Conservation (phyloP, 2,113 vertebrate species). For the Coregonus clupeaformis region DNA sequence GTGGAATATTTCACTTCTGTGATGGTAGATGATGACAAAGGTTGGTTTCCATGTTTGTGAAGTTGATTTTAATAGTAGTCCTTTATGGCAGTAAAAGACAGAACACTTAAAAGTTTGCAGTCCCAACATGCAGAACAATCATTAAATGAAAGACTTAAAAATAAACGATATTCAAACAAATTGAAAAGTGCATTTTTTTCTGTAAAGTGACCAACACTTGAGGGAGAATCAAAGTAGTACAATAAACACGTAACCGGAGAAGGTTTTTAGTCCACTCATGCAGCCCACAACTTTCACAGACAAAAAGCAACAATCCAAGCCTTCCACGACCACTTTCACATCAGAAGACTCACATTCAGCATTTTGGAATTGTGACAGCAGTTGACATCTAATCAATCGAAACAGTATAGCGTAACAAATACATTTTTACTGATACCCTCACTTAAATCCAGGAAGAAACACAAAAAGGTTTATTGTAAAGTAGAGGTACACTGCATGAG, state of each 20-base stretch:
- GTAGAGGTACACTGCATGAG: conserved; percentile 44
- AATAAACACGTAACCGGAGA: conserved; percentile 74
- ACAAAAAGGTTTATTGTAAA: conserved; percentile 36
- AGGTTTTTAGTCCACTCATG: conserved; percentile 82
- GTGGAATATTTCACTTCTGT: conserved; percentile 21
- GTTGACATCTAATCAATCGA: conserved; percentile 33
- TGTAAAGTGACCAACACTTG: conserved; percentile 79
- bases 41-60: conserved; percentile 40
- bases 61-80: conserved; percentile 78
- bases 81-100: conserved; percentile 88
- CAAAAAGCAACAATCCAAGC: conserved; percentile 71
- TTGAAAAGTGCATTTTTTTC: conserved; percentile 81
- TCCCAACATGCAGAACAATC: conserved; percentile 98
- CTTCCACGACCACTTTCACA: conserved; percentile 66
- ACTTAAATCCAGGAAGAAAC: conserved; percentile 41
- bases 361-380: conserved; percentile 46
- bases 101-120: conserved; percentile 91
- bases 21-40: conserved; percentile 7
- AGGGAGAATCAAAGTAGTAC: conserved; percentile 77
- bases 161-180: conserved; percentile 73
- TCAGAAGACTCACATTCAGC: conserved; percentile 55
- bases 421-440: conserved; percentile 19
- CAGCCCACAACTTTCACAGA: conserved; percentile 80
- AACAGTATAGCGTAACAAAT: conserved; percentile 50
- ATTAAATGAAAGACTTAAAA: conserved; percentile 71